Base-by-base conservation (phyloP, 2,797 vertebrate species). In the Tapirus indicus region DNA sequence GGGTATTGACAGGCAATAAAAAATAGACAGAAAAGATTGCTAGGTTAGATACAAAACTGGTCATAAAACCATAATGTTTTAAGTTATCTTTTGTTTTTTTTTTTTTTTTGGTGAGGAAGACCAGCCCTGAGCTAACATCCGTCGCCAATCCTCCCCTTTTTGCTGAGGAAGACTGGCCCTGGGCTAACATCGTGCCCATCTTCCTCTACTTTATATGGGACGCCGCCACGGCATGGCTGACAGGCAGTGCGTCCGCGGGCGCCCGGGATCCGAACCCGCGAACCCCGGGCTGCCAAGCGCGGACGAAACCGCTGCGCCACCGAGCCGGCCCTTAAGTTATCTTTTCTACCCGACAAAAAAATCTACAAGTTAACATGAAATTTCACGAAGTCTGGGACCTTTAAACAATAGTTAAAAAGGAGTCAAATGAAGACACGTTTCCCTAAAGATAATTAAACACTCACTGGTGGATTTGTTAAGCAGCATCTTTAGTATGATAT, bases 331-430 rank as follows among this genome's bases (percentile, higher is more conserved):
- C n/a, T 91, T 21, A 80, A 6, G 14, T 69, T 66, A 71, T n/a
- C 54, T 79, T 88, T 88, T 92, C 52, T 91, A 25, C 35, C 47
- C 82, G 35, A 78, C 17, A 85, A 41, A 66, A 60, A 84, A 29
- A 62, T 21, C 75, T 56, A 9, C 47, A 88, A 62, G 35, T 96
- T 88, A 91, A 71, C 44, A 72, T 92, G 49, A 25, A 92, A 72
- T 93, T 94, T 96, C 56, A 91, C 44, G 52, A 79, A 69, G 77
- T 80, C 83, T 79, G 27, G 44, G 87, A 92, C 25, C 38, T 92
- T 77, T 77, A 92, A 92, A 44, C 25, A 32, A 83, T 88, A 64
- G 54, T 27, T 56, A 49, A 80, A 69, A 89, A 47, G 38, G 35
- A 93, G 23, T 93, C 49, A 69, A 94, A 83, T 62, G 18, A 80